Evolutionary conservation across 2,888 invertebrate genomes (phyloP).

Genomic region (Tethea ocularis): DNA sequence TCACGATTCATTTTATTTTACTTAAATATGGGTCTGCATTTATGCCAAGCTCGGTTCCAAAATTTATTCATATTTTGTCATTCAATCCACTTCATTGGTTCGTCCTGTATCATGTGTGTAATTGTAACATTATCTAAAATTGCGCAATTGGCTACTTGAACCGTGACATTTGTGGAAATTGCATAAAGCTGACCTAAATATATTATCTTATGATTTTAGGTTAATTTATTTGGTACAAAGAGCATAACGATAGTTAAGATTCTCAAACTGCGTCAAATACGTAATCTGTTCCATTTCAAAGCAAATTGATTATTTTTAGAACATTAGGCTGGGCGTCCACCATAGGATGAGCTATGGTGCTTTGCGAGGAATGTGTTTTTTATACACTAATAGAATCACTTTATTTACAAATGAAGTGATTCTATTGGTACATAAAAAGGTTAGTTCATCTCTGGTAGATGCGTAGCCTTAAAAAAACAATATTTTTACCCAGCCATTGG

Average conservation of each 20-base stretch:
- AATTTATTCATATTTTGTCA: conserved; percentile 14
- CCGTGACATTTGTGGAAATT: conserved; percentile 47
- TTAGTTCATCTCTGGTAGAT: too few relatives aligned
- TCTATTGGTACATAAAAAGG: too few relatives aligned
- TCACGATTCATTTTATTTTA: conserved; percentile 26
- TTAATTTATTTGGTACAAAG: conserved; percentile 48
- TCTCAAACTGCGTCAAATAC: conserved; percentile 16
- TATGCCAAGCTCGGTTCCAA: conserved; percentile 20
- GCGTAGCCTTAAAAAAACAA: background rate
- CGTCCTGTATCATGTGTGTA: conserved; percentile 26
- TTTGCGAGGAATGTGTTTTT: too few relatives aligned
- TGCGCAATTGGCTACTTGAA: conserved; percentile 43
- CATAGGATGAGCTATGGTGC: too few relatives aligned
- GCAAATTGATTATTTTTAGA: background rate
- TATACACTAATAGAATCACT: too few relatives aligned
- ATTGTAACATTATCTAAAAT: conserved; percentile 37
- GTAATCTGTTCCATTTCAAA: conserved; percentile 9
- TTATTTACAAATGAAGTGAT: too few relatives aligned
- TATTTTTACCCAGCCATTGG: conserved; percentile 21
- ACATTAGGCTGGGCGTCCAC: too few relatives aligned
- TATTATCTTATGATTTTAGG: conserved; percentile 48
- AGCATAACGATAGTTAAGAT: conserved; percentile 40
- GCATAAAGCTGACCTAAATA: conserved; percentile 61
- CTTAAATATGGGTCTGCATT: conserved; percentile 41
- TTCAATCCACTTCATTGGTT: conserved; percentile 25